Base-by-base conservation (phyloP, 2,888 invertebrate genomes). In the Bimastos eiseni region DNA sequence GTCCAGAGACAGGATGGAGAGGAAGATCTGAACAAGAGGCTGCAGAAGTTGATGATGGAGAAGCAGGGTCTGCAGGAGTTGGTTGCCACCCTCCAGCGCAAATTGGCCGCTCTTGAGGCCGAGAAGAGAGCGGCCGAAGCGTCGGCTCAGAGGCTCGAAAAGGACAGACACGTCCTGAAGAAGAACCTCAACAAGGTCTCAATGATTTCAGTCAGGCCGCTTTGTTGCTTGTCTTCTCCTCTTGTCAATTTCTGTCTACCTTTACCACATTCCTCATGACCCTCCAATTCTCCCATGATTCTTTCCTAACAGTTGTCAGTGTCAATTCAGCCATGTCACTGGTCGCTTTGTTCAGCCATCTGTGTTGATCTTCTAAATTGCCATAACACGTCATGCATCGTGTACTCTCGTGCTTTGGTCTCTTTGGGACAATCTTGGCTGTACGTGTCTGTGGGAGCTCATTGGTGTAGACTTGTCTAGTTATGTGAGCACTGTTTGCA, bases 21-120 rank as follows among this genome's bases (percentile, higher is more conserved):
- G 97, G 95, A 97, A 97, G 94, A 97, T 96, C 91, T 24, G 95
- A 97, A 91, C 96, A 97, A 94, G 97, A 97, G 97, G 93, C 96
- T 97, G 89, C 96, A 97, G 93, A 96, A 98, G 89, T 95, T 98
- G 88, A 97, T 97, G 94, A 97, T 97, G 93, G 91, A 91, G 91
- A 44, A 70, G 93, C 86, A 91, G 70, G 33, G 41, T 33, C 70
- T 91, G 36, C 49, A 44, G 89, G 90, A 91, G 83, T 8, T n/a
- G 89, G 83, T 91, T 34, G 91, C 90, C 33, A 49, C 90, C 15
- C 93, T 95, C 88, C 95, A 95, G 91, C 93, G 95, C 86, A 94
- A 94, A 44, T 93, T 95, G 36, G 93, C 94, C 91, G 96, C 97
- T 93, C 94, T 98, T 92, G 98, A 98, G 94, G 96, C 96, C 0